A percentile compares a stretch with the other conserved stretches of the same genome.
Conservation (phyloP, 2,888 invertebrate species). For the Microctonus aethiopoides region DNA sequence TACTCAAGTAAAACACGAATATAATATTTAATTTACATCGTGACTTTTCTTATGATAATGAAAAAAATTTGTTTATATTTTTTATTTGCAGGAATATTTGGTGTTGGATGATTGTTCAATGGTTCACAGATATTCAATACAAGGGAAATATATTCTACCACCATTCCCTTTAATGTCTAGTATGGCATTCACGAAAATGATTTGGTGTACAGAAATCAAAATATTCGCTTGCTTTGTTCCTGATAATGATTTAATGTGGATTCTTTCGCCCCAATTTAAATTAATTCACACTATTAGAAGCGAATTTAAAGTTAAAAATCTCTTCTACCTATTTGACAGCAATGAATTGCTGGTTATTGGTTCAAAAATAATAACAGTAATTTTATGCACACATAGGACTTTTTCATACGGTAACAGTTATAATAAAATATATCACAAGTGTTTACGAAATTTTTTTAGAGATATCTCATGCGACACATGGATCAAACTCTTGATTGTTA, state of each 20-base stretch:
- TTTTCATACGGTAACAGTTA: too few relatives aligned
- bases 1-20: constrained; percentile 39
- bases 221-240: constrained; percentile 42
- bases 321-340: constrained; percentile 40
- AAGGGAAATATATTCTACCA: constrained; percentile 47
- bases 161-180: constrained; percentile 37
- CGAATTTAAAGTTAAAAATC: constrained; percentile 42
- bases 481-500: constrained; percentile 36
- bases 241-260: constrained; percentile 45
- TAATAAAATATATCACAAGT: background rate
- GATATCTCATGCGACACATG: constrained; percentile 38
- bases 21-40: background rate
- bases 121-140: constrained; percentile 47
- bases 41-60: background rate
- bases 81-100: constrained; percentile 46
- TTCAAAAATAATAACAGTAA: constrained; percentile 39
- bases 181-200: constrained; percentile 46
- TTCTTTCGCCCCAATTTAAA: constrained; percentile 38
- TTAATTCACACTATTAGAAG: constrained; percentile 40
- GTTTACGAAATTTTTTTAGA: constrained; percentile 36
- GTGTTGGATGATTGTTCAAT: constrained; percentile 38
- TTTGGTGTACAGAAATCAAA: constrained; percentile 44
- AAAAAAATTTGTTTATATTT: background rate
- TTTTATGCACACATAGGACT: too few relatives aligned
- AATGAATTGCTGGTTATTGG: constrained; percentile 47